phyloP scores from a whole-genome alignment of 2,888 invertebrate genomes.

The Lottia gigantea region DNA sequence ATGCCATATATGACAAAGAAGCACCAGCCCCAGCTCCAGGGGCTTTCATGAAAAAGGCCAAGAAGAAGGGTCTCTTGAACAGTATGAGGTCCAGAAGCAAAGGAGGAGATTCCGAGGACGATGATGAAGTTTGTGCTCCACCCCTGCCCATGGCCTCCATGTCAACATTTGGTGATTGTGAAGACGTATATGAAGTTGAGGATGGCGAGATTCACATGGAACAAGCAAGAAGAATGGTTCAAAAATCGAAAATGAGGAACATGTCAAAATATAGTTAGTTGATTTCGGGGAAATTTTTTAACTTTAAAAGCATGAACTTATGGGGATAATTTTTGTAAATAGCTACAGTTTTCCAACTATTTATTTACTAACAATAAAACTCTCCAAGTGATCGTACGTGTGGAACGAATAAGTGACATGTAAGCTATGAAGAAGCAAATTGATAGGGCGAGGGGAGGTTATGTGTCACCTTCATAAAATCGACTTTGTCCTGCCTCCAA shows the following conservation, averaged over 20 bases:
- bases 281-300: no score
- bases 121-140: neutral
- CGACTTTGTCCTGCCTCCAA: no score
- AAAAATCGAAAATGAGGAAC: slow-evolving; percentile 31
- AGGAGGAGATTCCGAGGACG: neutral
- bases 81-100: neutral
- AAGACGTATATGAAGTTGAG: slow-evolving; percentile 31
- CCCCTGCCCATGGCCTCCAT: neutral
- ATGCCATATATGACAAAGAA: slow-evolving; percentile 24
- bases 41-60: neutral
- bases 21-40: neutral
- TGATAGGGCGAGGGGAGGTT: no score
- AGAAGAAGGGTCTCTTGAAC: no score
- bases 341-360: no score
- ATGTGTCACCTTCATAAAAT: no score
- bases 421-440: no score
- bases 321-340: no score
- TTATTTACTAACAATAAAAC: no score
- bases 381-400: no score
- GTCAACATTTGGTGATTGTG: neutral
- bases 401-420: no score
- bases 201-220: slow-evolving; percentile 33
- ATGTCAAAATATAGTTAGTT: neutral
- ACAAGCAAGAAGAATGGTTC: slow-evolving; percentile 43
- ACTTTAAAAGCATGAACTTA: no score